phyloP scores from a whole-genome alignment of 2,888 invertebrate genomes.

The Amaurobius ferox region DNA sequence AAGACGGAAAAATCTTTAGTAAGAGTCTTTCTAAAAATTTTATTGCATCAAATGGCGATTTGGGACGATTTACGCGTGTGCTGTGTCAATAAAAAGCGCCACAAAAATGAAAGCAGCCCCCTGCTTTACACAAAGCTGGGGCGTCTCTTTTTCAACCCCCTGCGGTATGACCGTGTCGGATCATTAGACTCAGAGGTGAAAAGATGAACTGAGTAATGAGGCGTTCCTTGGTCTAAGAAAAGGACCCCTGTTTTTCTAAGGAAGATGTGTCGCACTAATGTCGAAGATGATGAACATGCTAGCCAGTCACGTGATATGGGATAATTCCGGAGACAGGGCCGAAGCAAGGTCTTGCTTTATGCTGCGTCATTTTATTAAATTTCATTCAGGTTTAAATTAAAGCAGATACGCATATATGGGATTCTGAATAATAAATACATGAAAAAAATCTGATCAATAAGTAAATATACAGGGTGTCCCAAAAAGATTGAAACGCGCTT shows the following conservation, averaged over 20 bases:
- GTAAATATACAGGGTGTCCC: too few relatives aligned
- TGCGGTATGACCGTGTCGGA: slow-evolving; percentile 36
- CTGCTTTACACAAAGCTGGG: slow-evolving; percentile 41
- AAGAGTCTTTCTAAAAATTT: not conserved
- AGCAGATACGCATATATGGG: too few relatives aligned
- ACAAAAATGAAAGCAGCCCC: slow-evolving; percentile 29
- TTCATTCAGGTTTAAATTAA: too few relatives aligned
- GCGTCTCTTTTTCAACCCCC: slow-evolving; percentile 18
- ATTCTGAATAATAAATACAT: too few relatives aligned
- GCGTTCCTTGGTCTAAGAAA: slow-evolving; percentile 41
- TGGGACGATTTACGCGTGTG: slow-evolving; percentile 47
- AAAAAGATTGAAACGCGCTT: too few relatives aligned
- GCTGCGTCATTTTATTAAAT: too few relatives aligned
- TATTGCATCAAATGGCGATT: slow-evolving; percentile 63
- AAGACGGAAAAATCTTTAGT: not conserved
- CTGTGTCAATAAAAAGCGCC: slow-evolving; percentile 36
- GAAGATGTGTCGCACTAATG: slow-evolving; percentile 25
- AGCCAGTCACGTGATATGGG: slow-evolving; percentile 26
- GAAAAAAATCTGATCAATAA: too few relatives aligned
- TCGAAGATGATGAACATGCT: slow-evolving; percentile 9
- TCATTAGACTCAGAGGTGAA: slow-evolving; percentile 65
- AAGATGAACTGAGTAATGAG: slow-evolving; percentile 64
- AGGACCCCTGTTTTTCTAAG: slow-evolving; percentile 23
- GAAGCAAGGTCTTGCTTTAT: too few relatives aligned
- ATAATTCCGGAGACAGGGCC: not conserved